These are phyloP conservation scores for Sarcophilus harrisii DNA, from an alignment of 2,797 vertebrate species.

Conservation along the genomic window DNA sequence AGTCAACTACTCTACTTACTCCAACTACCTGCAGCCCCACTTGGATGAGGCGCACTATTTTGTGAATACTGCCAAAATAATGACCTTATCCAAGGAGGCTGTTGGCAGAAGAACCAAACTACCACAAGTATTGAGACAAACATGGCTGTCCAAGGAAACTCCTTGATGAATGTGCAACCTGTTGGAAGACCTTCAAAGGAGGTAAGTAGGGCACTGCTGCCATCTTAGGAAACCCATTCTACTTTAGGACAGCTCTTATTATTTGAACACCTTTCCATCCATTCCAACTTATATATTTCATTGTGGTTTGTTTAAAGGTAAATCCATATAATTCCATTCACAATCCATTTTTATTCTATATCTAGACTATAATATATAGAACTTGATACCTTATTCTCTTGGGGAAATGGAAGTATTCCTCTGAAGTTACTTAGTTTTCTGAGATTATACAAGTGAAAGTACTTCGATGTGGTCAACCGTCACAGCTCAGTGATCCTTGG, in stretches of 20 bases:
- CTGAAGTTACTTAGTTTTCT: not conserved
- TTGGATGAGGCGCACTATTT: slow-evolving; percentile 4
- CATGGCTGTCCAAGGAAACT: not conserved
- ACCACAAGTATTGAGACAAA: not conserved
- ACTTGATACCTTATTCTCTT: not conserved
- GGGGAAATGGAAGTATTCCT: not conserved
- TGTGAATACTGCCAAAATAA: not conserved
- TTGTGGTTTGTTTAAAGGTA: too few relatives aligned
- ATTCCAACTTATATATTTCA: not conserved
- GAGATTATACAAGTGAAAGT: not conserved
- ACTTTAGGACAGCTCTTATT: not conserved
- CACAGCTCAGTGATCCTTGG: not conserved
- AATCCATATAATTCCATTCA: not conserved
- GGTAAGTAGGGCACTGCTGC: not conserved
- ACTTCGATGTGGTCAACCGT: not conserved
- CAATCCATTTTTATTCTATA: not conserved
- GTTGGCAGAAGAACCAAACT: not conserved
- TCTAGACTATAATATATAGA: not conserved
- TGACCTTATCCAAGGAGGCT: slow-evolving; percentile 1
- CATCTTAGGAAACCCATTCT: not conserved
- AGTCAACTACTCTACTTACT: not conserved
- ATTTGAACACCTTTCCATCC: not conserved
- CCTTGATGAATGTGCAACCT: not conserved
- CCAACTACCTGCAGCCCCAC: not conserved
- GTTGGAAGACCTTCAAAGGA: not conserved